Evolutionary conservation across 2,113 vertebrate genomes (phyloP), one percentile per base, ranked within the genome.

Genomic region (Oceanites oceanicus): DNA sequence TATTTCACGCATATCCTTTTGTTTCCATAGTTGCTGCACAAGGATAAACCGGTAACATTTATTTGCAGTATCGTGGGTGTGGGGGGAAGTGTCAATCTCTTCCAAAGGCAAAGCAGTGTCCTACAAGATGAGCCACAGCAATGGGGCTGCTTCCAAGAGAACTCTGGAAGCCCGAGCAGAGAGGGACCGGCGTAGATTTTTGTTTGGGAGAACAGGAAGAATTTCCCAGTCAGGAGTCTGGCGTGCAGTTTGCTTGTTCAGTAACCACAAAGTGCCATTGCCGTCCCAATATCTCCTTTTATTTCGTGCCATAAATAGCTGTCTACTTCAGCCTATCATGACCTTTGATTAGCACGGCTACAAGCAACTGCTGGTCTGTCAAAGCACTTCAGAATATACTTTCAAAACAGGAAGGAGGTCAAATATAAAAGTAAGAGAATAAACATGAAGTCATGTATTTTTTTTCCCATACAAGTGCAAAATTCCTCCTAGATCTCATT

Each of bases 231-330:
- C 47, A 52, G 30, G 62, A 68, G 15, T 18, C 30, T 11, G 10
- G 40, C 12, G 53, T n/a, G 58, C 63, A 56, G 32, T 58, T 45
- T 61, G 62, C 62, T 66, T 83, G 42, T 45, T 88, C 84, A 76
- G 77, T 26, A 95, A 70, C 40, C 62, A 76, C 77, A n/a, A 44
- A 67, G 21, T 50, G 56, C 21, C 68, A 78, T 0, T 40, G 40
- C 89, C 4, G 5, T 36, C 66, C 77, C 89, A 85, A 9, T 50
- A 75, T 8, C 80, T 78, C 29, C 53, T 93, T 96, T 94, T 92
- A 92, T 90, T 95, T 87, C 70, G 66, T 91, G 94, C 89, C 89
- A 94, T 90, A 96, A 97, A 97, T 47, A 94, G 70, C 80, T 94
- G 66, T n/a, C 91, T 56, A 19, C 53, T 82, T 62, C 62, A 95